Evolutionary conservation across 2,888 invertebrate genomes (phyloP).

Genomic region (Drosophila putrida): DNA sequence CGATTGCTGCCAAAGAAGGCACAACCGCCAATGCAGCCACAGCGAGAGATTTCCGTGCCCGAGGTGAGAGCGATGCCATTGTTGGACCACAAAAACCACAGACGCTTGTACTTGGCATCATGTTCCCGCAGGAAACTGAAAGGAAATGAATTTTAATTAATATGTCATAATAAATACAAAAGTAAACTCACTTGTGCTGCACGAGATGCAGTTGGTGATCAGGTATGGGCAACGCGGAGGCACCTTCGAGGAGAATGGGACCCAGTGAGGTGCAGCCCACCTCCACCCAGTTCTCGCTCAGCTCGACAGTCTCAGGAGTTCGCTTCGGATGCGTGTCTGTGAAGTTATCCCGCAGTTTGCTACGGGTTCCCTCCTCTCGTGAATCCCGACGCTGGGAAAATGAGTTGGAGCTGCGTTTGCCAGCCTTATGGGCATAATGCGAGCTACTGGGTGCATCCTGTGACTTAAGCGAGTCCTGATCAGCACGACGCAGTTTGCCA

Average conservation of each 20-base stretch:
- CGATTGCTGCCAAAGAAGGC: constrained; percentile 96
- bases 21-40: constrained; percentile 98
- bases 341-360: constrained; percentile 81
- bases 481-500: constrained; percentile 83
- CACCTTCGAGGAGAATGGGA: constrained; percentile 95
- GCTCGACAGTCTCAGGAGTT: constrained; percentile 79
- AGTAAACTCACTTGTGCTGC: constrained; percentile 89
- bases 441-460: constrained; percentile 62
- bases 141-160: not conserved
- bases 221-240: constrained; percentile 91
- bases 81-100: constrained; percentile 97
- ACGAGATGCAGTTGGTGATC: constrained; percentile 91
- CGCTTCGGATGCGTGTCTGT: constrained; percentile 80
- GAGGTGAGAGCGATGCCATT: constrained; percentile 81
- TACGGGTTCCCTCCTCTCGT: constrained; percentile 80
- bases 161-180: not conserved
- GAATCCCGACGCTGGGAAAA: constrained; percentile 84
- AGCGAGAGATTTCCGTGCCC: constrained; percentile 90
- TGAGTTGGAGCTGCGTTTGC: constrained; percentile 84
- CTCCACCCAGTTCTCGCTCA: constrained; percentile 94
- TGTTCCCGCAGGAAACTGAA: constrained; percentile 90
- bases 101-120: constrained; percentile 93
- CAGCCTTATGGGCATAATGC: constrained; percentile 61
- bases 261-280: constrained; percentile 96
- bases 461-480: constrained; percentile 83